Base-by-base conservation (phyloP, 2,113 vertebrate genomes). In the Pimephales promelas region DNA sequence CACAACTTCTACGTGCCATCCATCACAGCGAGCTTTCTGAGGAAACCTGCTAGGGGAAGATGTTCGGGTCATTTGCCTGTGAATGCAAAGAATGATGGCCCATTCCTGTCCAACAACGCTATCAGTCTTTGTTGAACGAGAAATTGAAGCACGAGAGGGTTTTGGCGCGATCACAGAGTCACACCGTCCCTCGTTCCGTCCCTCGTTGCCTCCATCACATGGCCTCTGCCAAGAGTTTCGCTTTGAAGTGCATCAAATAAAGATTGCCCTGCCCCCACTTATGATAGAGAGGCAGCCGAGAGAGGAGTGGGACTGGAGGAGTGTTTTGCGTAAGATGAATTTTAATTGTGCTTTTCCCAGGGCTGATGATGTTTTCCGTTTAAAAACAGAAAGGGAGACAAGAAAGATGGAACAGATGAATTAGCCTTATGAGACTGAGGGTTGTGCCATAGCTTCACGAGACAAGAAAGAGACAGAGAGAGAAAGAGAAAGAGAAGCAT, bases 41-140 rank as follows among this genome's bases (percentile, higher is more conserved):
- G 49, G 62, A 2, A 68, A 36, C 10, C 28, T 52, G 26, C 1
- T 6, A 81, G 76, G 43, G 79, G 87, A 86, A 82, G 90, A 88
- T 90, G 71, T 88, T 89, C 79, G 84, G 86, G 89, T 92, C 90
- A 92, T 92, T 93, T 92, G 90, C 87, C 88, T 75, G 80, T 83
- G 84, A 90, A 90, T 90, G 40, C 18, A 10, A 85, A 82, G 90
- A 91, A 84, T 87, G 91, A 91, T 91, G 84, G 90, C 88, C 49
- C 28, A 90, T 90, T 90, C 80, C 83, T 85, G 86, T 84, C 89
- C 89, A 92, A 92, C 90, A 92, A 92, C 90, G 91, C 87, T 87
- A 92, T 93, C 88, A 84, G 87, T 93, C 92, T 91, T 93, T 92
- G 91, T 93, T 93, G 92, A 93, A 93, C 88, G 91, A 93, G 92